Evolutionary conservation across 2,797 vertebrate genomes (phyloP), one percentile per base, ranked within the genome.

Genomic region (Monodelphis domestica): DNA sequence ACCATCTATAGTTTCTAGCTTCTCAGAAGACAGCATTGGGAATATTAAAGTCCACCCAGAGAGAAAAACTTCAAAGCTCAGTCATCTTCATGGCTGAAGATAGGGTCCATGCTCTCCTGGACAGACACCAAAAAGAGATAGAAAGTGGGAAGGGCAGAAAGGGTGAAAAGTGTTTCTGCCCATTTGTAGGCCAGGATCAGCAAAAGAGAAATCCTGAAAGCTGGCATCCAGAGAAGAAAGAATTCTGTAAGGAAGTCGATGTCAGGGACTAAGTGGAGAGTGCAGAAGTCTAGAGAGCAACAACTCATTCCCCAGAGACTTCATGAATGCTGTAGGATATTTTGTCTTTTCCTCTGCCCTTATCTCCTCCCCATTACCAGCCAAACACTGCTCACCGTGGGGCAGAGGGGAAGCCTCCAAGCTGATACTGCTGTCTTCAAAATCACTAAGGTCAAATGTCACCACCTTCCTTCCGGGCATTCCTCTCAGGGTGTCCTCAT

Each of bases 401-500:
- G 91, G 57, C 54, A 93, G 53, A 5, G 91, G 12, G 28, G 50
- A 70, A 59, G 96, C 94, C 10, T 98, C 96, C 0, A 93, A 97
- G 15, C 97, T 98, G 87, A 98, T 98, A 0, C 91, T 94, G 98
- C 97, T 98, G 93, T 99, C 98, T 21, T 99, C 99, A 0, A 98
- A 98, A 89, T 98, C 98, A 0, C 98, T 99, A 96, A 99, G 98
- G 91, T 99, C 99, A 93, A 99, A 99, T 38, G 99, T 99, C 96
- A 99, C 98, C 63, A 98, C 96, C 96, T 98, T 99, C 97, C 98
- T 99, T 92, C 97, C 97, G 0, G 97, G 97, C 12, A 96, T 53
- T 30, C 97, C 97, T 91, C 95, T 98, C 84, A 98, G 97, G 0
- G 96, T 96, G 53, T 99, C 98, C 24, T 99, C 99, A 33, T 98